These are phyloP conservation scores for Rapana venosa DNA, from an alignment of 2,888 invertebrate species.

Conservation along the genomic window DNA sequence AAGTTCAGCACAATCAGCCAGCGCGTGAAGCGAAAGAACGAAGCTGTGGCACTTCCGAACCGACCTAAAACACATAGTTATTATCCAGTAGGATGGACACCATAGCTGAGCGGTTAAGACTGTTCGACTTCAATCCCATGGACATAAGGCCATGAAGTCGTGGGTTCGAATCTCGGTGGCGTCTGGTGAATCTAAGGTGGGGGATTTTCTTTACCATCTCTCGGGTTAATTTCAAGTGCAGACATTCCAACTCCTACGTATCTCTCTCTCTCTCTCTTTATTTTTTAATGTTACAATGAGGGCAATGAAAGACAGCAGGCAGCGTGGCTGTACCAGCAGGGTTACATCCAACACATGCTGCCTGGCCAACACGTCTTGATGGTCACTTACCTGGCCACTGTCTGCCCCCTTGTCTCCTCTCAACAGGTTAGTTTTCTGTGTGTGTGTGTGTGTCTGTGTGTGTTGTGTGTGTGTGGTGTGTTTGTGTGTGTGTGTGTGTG, in stretches of 20 bases:
- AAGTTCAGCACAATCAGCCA: conserved; percentile 92
- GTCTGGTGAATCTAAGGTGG: too few relatives aligned
- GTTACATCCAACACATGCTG: conserved; percentile 91
- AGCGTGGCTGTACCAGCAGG: conserved; percentile 97
- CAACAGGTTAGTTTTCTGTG: conserved; percentile 67
- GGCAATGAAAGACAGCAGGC: conserved; percentile 95
- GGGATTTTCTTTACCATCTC: too few relatives aligned
- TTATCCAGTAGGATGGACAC: too few relatives aligned
- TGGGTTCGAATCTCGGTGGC: too few relatives aligned
- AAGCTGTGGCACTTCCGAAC: conserved; percentile 79
- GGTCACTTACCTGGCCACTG: conserved; percentile 89
- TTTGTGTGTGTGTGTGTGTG: not conserved
- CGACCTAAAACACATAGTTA: conserved; percentile 60
- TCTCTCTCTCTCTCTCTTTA: too few relatives aligned
- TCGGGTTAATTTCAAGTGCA: too few relatives aligned
- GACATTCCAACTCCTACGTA: too few relatives aligned
- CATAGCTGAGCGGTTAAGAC: too few relatives aligned
- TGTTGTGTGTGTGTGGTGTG: too few relatives aligned
- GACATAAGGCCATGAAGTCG: too few relatives aligned
- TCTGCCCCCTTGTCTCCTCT: conserved; percentile 84
- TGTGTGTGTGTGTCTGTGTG: conserved; percentile 30
- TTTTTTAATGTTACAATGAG: too few relatives aligned
- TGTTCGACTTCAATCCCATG: too few relatives aligned
- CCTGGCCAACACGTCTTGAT: conserved; percentile 89
- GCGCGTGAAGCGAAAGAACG: conserved; percentile 89